A percentile compares a stretch with the other conserved stretches of the same genome.
These are phyloP conservation scores for Panonychus citri DNA, from an alignment of 1,140 invertebrate genomes.

Conservation along the genomic window DNA sequence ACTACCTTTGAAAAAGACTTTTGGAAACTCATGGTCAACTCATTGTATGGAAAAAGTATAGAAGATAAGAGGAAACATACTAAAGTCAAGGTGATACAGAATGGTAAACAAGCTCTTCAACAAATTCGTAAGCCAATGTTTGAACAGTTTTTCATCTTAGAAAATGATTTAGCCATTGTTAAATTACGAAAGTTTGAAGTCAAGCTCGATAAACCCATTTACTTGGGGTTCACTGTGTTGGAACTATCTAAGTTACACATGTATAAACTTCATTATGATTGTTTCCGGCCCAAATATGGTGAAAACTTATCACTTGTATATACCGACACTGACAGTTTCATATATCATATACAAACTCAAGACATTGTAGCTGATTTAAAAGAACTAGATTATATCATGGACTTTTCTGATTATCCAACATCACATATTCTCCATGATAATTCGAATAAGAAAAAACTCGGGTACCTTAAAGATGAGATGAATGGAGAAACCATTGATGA, in stretches of 20 bases:
- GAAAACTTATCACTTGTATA: slow-evolving; percentile 11
- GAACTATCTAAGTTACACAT: slow-evolving; percentile 17
- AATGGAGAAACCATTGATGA: slow-evolving; percentile 20
- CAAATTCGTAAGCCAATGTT: slow-evolving; percentile 23
- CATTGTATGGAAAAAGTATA: slow-evolving; percentile 27
- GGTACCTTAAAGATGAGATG: slow-evolving; percentile 29
- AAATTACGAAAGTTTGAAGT: slow-evolving; percentile 13
- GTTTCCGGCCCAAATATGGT: slow-evolving; percentile 15
- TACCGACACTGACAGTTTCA: slow-evolving; percentile 11
- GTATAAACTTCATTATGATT: slow-evolving; percentile 19
- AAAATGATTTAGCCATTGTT: slow-evolving; percentile 9
- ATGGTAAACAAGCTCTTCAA: slow-evolving; percentile 17
- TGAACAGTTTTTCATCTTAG: slow-evolving; percentile 16
- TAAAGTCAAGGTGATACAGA: slow-evolving; percentile 21
- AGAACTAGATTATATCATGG: slow-evolving; percentile 9
- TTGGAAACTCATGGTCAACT: slow-evolving; percentile 25
- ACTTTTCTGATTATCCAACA: slow-evolving; percentile 14
- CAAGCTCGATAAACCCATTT: slow-evolving; percentile 17
- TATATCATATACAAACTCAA: slow-evolving; percentile 10
- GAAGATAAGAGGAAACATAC: slow-evolving; percentile 26
- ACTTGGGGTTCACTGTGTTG: slow-evolving; percentile 16
- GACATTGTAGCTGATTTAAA: slow-evolving; percentile 14
- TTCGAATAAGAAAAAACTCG: slow-evolving; percentile 26
- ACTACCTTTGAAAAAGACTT: slow-evolving; percentile 19
- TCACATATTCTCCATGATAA: slow-evolving; percentile 8